These are phyloP conservation scores for Molothrus ater DNA, from an alignment of 2,797 vertebrate genomes.

Conservation along the genomic window DNA sequence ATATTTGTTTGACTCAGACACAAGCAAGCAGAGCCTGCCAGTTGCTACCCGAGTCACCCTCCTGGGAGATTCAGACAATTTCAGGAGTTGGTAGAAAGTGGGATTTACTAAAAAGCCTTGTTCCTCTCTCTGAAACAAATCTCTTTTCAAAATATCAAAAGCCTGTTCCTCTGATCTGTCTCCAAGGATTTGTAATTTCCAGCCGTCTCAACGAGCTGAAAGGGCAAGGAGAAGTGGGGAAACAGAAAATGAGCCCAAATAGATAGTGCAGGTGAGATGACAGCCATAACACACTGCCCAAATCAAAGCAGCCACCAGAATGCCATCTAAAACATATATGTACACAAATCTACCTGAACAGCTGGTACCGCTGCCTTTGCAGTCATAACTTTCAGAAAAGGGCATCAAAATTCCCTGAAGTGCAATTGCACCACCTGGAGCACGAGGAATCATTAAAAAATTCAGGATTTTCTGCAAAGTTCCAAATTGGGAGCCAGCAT, in stretches of 20 bases:
- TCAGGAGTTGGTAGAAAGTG: not conserved
- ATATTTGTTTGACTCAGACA: not conserved
- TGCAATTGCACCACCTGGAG: not conserved
- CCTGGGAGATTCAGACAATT: not conserved
- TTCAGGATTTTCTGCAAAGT: not conserved
- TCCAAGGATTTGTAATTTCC: conserved; percentile 15
- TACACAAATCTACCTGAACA: not conserved
- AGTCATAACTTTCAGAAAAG: not conserved
- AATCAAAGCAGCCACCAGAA: not conserved
- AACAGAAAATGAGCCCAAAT: not conserved
- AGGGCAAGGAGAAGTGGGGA: not conserved
- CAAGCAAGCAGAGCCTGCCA: not conserved
- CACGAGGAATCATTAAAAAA: not conserved
- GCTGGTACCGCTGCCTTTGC: not conserved
- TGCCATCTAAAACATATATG: not conserved
- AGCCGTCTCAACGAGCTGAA: not conserved
- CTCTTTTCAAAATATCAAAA: conserved; percentile 18
- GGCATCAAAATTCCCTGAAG: not conserved
- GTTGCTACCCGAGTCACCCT: not conserved
- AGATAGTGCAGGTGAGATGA: not conserved
- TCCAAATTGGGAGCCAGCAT: not conserved
- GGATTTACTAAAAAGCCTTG: conserved; percentile 7
- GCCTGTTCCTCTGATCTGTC: not conserved
- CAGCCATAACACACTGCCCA: not conserved
- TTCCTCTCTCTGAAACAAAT: not conserved